Base-by-base conservation (phyloP, 2,888 invertebrate genomes). In the Agriopis aurantiaria region DNA sequence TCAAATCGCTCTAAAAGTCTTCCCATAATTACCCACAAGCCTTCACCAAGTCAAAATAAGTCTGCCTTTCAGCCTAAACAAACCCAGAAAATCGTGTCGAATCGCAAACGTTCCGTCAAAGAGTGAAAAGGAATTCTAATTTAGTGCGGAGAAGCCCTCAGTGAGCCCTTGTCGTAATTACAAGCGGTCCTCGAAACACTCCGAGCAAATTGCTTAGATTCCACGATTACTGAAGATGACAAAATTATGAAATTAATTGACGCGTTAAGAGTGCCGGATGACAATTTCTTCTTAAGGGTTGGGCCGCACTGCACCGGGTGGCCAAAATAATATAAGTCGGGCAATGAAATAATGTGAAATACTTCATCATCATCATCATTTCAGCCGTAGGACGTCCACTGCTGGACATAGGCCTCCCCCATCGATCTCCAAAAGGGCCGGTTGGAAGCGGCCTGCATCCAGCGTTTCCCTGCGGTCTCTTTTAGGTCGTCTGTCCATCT, bases 201-300 rank as follows among this genome's bases (percentile, higher is more conserved):
- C 65, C 68, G 58, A 53, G 64, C 71, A 76, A 78, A 78, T 78
- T 78, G 72, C 74, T 76, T 72, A 78, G 75, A 78, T 78, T 72
- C 66, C 68, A 69, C 74, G 71, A 72, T 76, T 77, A 75, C 72
- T 71, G 77, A 75, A 72, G 72, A 76, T 76, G 71, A 72, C 75
- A 75, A 69, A 76, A 76, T 78, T 78, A 75, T 76, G 64, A 73
- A 68, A 70, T 69, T 70, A 75, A 73, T 71, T 74, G 70, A 71
- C 65, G 72, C 56, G 63, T 63, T 67, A 63, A 66, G 65, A 69
- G 59, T 55, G 51, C 51, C 41, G 51, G 58, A 53, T 53, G 69
- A 69, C 69, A 69, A 69, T 65, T 69, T 65, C 60, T 59, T 69
- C 70, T 61, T 57, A 57, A 43, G 59, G 53, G 43, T 60, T 61